Evolutionary conservation across 2,888 invertebrate species (phyloP), one percentile per base, ranked within the genome.

Genomic region (Amphipyra tragopoginis): DNA sequence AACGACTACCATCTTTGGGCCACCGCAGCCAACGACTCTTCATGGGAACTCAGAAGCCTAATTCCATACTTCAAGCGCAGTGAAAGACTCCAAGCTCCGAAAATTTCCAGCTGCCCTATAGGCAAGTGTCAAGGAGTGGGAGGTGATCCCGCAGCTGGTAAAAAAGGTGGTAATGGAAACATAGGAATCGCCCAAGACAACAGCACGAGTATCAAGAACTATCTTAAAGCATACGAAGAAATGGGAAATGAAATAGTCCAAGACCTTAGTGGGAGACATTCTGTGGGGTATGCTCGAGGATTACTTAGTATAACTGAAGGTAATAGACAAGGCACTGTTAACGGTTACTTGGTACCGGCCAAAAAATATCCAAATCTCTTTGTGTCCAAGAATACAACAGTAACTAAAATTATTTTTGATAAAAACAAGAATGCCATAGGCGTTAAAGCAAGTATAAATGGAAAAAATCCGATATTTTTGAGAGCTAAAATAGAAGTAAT

Each of bases 401-500:
- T 61, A 9, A 65, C 55, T 0, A 64, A 68, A 57, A 64, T 69
- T 10, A 2, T 74, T 15, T 44, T 74, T 5, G 61, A 72, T 34
- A 44, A 57, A 43, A 11, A 59, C n/a, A 72, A 61, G 13, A 56
- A 62, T 34, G 68, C 62, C 11, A 58, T 64, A 15, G 72, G 74
- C n/a, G 54, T 69, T 33, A 54, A 47, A 58, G 45, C 57, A 10
- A 15, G 48, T 21, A 42, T 53, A n/a, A 8, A 40, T 13, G 48
- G 56, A n/a, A 34, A 55, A 7, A 45, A 52, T n/a, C 52, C 40
- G 11, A 58, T 61, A 42, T 60, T 26, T 29, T 3, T 72, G 5
- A 64, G 57, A 33, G 77, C 75, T 3, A 77, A 69, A 11, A 80
- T 79, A 33, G 93, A 95, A 64, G 82, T 94, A 0, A 90, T 94